Conservation (phyloP, 2,888 invertebrate genomes). For the Drosophila picticornis region DNA sequence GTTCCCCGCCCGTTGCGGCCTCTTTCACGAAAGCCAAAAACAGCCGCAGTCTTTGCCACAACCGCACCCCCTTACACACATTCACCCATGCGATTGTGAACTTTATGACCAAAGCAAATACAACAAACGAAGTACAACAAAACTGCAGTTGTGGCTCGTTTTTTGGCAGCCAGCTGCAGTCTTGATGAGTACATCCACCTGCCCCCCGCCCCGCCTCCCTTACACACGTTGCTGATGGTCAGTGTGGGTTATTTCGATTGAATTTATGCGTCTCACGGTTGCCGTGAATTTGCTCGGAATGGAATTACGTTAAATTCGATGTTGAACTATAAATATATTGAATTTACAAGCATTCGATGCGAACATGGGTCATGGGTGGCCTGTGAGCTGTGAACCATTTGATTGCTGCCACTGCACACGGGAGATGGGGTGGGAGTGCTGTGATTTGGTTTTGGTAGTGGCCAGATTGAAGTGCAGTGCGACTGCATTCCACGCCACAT, state of each 20-base stretch:
- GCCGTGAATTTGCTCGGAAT: slow-evolving; percentile 53
- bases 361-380: slow-evolving; percentile 27
- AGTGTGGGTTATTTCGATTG: slow-evolving; percentile 65
- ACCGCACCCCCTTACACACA: slow-evolving; percentile 43
- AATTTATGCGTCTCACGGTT: slow-evolving; percentile 66
- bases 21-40: slow-evolving; percentile 27
- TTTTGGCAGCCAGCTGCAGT: slow-evolving; percentile 53
- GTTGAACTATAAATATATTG: slow-evolving; percentile 67
- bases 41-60: slow-evolving; percentile 49
- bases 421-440: background rate
- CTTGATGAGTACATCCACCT: background rate
- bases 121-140: slow-evolving; percentile 47
- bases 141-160: slow-evolving; percentile 50
- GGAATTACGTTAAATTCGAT: slow-evolving; percentile 64
- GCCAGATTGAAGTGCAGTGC: slow-evolving; percentile 43
- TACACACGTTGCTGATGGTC: slow-evolving; percentile 10
- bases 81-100: slow-evolving; percentile 22
- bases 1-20: background rate
- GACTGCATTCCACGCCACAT: slow-evolving; percentile 53
- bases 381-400: slow-evolving; percentile 44
- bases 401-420: background rate
- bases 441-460: background rate
- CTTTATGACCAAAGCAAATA: slow-evolving; percentile 56
- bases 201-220: background rate
- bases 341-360: slow-evolving; percentile 33